Evolutionary conservation across 2,797 vertebrate genomes (phyloP).

Genomic region (Sorex maritimensis): DNA sequence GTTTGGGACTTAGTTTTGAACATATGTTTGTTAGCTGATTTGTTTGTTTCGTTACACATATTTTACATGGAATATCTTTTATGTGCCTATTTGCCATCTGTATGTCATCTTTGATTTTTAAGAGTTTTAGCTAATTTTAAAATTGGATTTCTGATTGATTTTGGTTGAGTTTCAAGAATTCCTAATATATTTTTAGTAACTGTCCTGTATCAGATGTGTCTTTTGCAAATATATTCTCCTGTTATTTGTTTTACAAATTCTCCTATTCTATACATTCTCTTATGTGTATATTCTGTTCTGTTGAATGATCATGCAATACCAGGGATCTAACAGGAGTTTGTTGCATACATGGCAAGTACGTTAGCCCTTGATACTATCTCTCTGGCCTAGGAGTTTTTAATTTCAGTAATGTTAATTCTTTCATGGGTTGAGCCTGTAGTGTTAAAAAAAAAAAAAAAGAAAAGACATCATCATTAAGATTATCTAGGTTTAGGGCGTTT

Average conservation of each 20-base stretch:
- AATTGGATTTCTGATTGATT: background rate
- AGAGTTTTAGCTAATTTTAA: conserved; percentile 1
- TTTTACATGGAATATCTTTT: background rate
- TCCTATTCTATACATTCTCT: no score
- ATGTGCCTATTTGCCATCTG: background rate
- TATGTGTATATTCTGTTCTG: no score
- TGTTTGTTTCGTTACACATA: background rate
- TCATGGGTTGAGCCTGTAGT: background rate
- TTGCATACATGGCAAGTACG: no score
- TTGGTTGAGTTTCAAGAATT: conserved; percentile 1
- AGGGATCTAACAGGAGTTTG: no score
- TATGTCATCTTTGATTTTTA: background rate
- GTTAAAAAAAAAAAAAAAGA: background rate
- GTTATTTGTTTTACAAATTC: no score
- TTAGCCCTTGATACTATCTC: no score
- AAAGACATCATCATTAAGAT: background rate
- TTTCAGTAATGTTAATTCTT: background rate
- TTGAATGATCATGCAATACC: no score
- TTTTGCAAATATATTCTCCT: background rate
- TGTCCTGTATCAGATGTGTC: background rate
- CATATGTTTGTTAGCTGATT: background rate
- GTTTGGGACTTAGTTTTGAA: background rate
- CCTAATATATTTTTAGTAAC: background rate
- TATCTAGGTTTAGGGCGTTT: background rate
- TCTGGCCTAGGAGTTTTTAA: background rate